Evolutionary conservation across 2,888 invertebrate genomes (phyloP).

Genomic region (Teinopalpus imperialis): DNA sequence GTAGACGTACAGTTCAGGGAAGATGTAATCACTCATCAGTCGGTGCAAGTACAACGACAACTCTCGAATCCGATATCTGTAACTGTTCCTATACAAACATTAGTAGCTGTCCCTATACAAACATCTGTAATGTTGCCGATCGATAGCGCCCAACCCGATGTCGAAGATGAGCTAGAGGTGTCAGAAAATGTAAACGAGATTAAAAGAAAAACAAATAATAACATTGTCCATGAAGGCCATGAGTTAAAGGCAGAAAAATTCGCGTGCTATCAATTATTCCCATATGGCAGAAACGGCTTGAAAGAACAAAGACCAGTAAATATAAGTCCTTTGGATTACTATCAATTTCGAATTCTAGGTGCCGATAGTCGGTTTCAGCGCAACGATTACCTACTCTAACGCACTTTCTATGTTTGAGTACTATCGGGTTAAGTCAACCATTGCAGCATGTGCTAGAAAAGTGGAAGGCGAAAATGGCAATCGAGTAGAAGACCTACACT

Average conservation of each 20-base stretch:
- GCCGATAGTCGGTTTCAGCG: slow-evolving; percentile 22
- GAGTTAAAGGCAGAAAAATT: slow-evolving; percentile 40
- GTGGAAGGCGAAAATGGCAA: slow-evolving; percentile 20
- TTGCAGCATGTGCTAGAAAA: slow-evolving; percentile 24
- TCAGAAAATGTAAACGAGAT: slow-evolving; percentile 27
- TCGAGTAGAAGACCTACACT: slow-evolving; percentile 13
- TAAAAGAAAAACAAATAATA: slow-evolving; percentile 33
- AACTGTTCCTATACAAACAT: slow-evolving; percentile 29
- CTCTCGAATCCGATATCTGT: slow-evolving; percentile 28
- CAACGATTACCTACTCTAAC: slow-evolving; percentile 24
- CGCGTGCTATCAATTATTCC: slow-evolving; percentile 37
- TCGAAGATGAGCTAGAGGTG: slow-evolving; percentile 29
- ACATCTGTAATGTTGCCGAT: slow-evolving; percentile 28
- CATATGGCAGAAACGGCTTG: slow-evolving; percentile 35
- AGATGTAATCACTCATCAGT: slow-evolving; percentile 27
- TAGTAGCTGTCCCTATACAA: slow-evolving; percentile 3
- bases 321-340: slow-evolving; percentile 26
- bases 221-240: slow-evolving; percentile 35
- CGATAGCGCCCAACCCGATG: slow-evolving; percentile 28
- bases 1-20: slow-evolving; percentile 12
- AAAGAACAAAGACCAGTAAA: slow-evolving; percentile 28
- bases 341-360: slow-evolving; percentile 23
- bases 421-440: slow-evolving; percentile 24
- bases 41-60: slow-evolving; percentile 24
- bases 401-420: slow-evolving; percentile 25